Percentiles rank a stretch among this genome's conserved stretches.
phyloP scores from a whole-genome alignment of 2,888 invertebrate genomes.

The Hecatera dysodea region DNA sequence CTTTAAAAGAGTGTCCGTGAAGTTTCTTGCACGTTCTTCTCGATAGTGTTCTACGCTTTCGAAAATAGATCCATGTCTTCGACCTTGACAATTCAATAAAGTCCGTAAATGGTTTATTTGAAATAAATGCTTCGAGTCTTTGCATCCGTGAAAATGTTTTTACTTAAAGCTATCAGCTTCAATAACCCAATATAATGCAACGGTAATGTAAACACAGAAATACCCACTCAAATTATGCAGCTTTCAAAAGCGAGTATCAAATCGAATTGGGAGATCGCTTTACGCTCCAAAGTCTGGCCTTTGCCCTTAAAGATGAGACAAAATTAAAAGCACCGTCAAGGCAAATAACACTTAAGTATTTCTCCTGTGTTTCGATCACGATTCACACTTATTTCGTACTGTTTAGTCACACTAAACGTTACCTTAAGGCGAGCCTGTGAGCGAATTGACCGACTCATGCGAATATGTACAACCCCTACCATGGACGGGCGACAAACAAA shows the following conservation, averaged over 20 bases:
- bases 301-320: constrained; percentile 66
- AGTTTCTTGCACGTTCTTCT: no score
- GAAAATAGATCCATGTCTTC: no score
- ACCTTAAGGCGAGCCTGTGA: constrained; percentile 74
- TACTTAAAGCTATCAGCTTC: background rate
- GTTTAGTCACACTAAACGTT: constrained; percentile 75
- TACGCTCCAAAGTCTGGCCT: constrained; percentile 61
- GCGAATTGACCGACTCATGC: constrained; percentile 74
- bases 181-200: background rate
- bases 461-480: constrained; percentile 66
- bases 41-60: no score
- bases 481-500: constrained; percentile 16
- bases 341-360: constrained; percentile 77
- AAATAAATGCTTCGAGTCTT: no score
- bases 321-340: constrained; percentile 74
- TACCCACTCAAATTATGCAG: background rate
- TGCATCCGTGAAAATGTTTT: background rate
- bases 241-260: constrained; percentile 18
- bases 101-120: no score
- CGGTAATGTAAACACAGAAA: constrained; percentile 9
- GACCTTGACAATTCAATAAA: no score
- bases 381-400: constrained; percentile 71
- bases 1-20: no score
- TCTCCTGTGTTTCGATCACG: constrained; percentile 72
- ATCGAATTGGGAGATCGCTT: constrained; percentile 61